Evolutionary conservation across 2,113 vertebrate genomes (phyloP).

Genomic region (Cranoglanis bouderius): DNA sequence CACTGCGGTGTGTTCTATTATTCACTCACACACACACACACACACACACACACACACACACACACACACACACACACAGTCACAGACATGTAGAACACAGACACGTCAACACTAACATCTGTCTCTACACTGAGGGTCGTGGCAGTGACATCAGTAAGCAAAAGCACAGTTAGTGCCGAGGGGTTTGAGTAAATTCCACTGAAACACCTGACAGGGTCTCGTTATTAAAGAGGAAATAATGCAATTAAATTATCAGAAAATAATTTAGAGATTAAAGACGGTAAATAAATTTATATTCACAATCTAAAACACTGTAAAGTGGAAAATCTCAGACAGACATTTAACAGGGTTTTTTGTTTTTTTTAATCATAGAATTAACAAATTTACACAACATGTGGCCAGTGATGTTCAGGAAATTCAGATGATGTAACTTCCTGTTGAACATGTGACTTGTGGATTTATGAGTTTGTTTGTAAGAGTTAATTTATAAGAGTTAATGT

Average conservation of each 20-base stretch:
- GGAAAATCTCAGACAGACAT: background rate
- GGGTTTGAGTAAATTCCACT: background rate
- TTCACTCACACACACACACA: slow-evolving; percentile 2
- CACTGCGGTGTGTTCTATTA: slow-evolving; percentile 6
- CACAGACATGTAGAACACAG: background rate
- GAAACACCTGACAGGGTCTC: background rate
- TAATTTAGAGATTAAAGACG: background rate
- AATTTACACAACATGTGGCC: no score
- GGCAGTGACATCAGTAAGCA: background rate
- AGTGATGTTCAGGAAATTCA: background rate
- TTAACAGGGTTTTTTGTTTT: no score
- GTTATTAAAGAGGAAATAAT: background rate
- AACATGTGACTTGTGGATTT: background rate
- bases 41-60: slow-evolving; percentile 1
- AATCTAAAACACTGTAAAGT: background rate
- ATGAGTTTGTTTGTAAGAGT: background rate
- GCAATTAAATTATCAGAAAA: background rate
- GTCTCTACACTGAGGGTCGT: background rate
- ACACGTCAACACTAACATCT: background rate
- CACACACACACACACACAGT: background rate
- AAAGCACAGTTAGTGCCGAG: background rate
- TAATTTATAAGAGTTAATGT: background rate
- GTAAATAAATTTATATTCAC: background rate
- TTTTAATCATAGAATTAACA: no score
- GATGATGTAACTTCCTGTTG: background rate